Conservation (phyloP, 1,140 invertebrate genomes). For the Philopotamus ludificatus region DNA sequence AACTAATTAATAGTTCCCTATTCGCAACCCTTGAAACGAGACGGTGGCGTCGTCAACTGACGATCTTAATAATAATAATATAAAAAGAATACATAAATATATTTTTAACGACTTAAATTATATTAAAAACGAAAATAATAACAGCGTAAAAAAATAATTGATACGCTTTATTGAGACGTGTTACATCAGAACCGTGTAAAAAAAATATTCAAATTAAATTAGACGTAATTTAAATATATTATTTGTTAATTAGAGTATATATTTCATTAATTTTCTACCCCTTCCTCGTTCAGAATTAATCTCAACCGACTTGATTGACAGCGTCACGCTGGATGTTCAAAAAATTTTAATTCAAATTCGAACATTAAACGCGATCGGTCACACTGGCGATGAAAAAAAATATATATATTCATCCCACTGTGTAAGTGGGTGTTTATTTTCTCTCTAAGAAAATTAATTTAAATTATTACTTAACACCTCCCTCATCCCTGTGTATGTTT, state of each 20-base stretch:
- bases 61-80: not conserved
- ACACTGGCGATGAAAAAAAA: constrained; percentile 1
- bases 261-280: too few species aligned
- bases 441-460: not conserved
- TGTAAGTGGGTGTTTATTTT: not conserved
- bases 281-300: too few species aligned
- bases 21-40: not conserved
- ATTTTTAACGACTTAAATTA: too few species aligned
- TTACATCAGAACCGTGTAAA: too few species aligned
- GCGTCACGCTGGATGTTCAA: not conserved
- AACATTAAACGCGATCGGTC: constrained; percentile 18
- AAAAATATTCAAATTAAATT: too few species aligned
- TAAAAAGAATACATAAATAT: not conserved
- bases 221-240: too few species aligned
- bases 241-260: too few species aligned
- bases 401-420: not conserved
- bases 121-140: too few species aligned
- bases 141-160: too few species aligned
- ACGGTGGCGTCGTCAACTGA: not conserved
- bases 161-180: too few species aligned
- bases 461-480: not conserved
- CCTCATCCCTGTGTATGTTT: not conserved
- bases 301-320: constrained; percentile 21
- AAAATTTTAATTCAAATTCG: constrained; percentile 12
- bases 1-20: constrained; percentile 30